Conservation (phyloP, 2,888 invertebrate species). For the Trileptium ribeirensis region DNA sequence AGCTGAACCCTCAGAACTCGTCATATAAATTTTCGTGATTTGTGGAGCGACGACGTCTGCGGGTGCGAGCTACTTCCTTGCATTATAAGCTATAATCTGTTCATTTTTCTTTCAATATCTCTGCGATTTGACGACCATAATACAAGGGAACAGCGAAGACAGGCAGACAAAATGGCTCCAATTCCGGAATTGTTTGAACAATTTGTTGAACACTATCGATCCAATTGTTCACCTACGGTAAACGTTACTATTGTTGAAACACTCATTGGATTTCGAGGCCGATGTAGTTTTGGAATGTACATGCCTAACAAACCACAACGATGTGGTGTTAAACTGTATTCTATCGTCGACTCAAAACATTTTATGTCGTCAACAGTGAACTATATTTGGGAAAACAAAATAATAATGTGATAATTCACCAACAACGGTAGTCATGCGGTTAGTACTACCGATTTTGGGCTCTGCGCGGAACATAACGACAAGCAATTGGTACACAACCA, state of each 20-base stretch:
- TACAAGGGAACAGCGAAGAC: not conserved
- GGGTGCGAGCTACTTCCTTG: no score
- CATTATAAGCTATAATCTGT: no score
- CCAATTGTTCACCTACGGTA: not conserved
- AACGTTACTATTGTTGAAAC: not conserved
- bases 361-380: not conserved
- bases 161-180: not conserved
- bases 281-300: slow-evolving; percentile 41
- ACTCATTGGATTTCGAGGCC: slow-evolving; percentile 36
- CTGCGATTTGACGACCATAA: slow-evolving; percentile 9
- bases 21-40: no score
- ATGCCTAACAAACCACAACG: slow-evolving; percentile 47
- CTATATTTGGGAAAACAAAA: not conserved
- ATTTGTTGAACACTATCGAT: slow-evolving; percentile 40
- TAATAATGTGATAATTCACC: no score
- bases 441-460: no score
- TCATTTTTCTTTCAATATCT: not conserved
- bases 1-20: no score
- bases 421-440: no score
- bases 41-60: no score
- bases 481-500: no score
- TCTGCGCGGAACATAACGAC: no score
- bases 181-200: not conserved
- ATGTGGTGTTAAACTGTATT: slow-evolving; percentile 50
- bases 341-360: slow-evolving; percentile 42